Conservation (phyloP, 2,888 invertebrate genomes). For the Pristionchus japonicus region DNA sequence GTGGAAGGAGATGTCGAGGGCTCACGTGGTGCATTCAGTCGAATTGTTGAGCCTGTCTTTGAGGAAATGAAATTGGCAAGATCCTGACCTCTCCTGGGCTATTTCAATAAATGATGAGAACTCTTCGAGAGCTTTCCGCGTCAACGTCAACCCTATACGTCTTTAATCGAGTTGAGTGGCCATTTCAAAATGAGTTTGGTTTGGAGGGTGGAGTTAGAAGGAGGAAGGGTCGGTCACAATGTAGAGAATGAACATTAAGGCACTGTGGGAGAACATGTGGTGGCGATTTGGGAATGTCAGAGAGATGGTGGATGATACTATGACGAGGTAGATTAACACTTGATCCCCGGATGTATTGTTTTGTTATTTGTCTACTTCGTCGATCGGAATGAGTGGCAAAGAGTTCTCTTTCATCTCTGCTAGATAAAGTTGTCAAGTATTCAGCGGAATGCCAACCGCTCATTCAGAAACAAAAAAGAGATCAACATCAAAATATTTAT, state of each 20-base stretch:
- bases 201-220: too few relatives aligned
- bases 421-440: too few relatives aligned
- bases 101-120: not conserved
- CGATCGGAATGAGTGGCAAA: not conserved
- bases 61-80: not conserved
- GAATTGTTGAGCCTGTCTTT: not conserved
- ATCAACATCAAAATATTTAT: too few relatives aligned
- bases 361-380: too few relatives aligned
- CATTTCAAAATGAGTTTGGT: constrained; percentile 13
- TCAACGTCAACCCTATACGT: not conserved
- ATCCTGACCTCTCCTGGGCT: not conserved
- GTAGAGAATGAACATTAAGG: too few relatives aligned
- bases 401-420: too few relatives aligned
- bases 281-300: not conserved
- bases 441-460: too few relatives aligned
- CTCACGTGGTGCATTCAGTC: not conserved
- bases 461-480: too few relatives aligned
- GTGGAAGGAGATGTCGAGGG: too few relatives aligned
- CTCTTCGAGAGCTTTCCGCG: not conserved
- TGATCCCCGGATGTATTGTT: not conserved
- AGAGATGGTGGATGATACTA: not conserved
- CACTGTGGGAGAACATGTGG: not conserved
- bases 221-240: not conserved
- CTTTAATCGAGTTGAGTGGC: constrained; percentile 17
- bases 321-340: not conserved